phyloP scores from a whole-genome alignment of 2,888 invertebrate genomes.

The Ganaspis brasiliensis region DNA sequence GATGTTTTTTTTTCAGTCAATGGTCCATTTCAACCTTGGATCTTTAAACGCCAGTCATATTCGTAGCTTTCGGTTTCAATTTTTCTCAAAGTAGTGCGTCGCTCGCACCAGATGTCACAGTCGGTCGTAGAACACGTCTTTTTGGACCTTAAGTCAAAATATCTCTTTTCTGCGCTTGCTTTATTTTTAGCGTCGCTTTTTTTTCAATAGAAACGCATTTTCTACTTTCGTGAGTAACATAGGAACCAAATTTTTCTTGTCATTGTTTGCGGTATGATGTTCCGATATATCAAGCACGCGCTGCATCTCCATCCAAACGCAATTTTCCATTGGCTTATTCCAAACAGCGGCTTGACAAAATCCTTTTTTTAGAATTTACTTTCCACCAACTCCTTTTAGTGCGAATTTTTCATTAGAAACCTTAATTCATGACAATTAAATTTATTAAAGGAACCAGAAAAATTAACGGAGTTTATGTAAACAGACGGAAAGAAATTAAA shows the following conservation, averaged over 20 bases:
- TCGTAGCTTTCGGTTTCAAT: conserved; percentile 33
- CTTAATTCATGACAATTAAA: no score
- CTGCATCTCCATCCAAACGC: not conserved
- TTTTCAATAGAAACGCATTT: conserved; percentile 40
- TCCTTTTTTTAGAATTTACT: not conserved
- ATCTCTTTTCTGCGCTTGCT: conserved; percentile 34
- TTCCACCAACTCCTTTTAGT: no score
- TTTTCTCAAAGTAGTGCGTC: conserved; percentile 40
- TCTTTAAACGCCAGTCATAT: conserved; percentile 36
- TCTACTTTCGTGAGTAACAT: conserved; percentile 35
- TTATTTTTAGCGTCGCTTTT: conserved; percentile 34
- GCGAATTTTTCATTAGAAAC: no score
- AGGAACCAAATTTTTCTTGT: conserved; percentile 34
- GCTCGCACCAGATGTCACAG: conserved; percentile 34
- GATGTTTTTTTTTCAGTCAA: conserved; percentile 34
- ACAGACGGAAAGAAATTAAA: no score
- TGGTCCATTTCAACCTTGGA: conserved; percentile 18
- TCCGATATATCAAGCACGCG: conserved; percentile 31
- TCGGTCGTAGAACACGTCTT: conserved; percentile 39
- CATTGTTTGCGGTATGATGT: conserved; percentile 35
- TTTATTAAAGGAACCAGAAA: no score
- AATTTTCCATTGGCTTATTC: conserved; percentile 1
- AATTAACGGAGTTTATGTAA: no score
- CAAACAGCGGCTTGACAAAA: not conserved
- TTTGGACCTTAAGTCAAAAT: conserved; percentile 30